A percentile compares a stretch with the other conserved stretches of the same genome.
Evolutionary conservation across 2,797 vertebrate species (phyloP).

Genomic region (Cuniculus paca): DNA sequence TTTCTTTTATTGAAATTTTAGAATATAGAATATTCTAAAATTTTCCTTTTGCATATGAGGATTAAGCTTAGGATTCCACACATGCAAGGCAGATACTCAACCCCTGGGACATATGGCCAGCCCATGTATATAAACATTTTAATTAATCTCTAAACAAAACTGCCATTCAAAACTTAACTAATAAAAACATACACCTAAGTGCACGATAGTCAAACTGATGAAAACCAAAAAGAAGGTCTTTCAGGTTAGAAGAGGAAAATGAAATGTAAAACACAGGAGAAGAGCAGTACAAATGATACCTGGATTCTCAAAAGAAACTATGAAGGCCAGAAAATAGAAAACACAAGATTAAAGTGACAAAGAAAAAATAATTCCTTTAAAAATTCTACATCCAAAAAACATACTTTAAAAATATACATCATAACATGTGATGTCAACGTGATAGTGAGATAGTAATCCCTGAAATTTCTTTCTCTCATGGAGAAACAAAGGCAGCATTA

Average conservation of each 20-base stretch:
- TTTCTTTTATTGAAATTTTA: not conserved
- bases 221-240: not conserved
- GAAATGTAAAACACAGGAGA: not conserved
- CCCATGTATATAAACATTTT: not conserved
- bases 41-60: not conserved
- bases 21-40: not conserved
- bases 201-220: not conserved
- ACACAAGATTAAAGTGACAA: not conserved
- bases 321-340: not conserved
- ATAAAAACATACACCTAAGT: not conserved
- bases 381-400: not conserved
- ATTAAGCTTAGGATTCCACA: not conserved
- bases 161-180: constrained; percentile 2
- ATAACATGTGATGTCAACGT: not conserved
- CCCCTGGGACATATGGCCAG: not conserved
- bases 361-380: not conserved
- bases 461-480: not conserved
- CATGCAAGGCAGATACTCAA: not conserved
- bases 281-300: not conserved
- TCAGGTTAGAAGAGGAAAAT: not conserved
- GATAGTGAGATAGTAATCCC: not conserved
- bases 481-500: not conserved
- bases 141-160: not conserved
- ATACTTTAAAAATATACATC: not conserved
- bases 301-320: constrained; percentile 7